phyloP scores from a whole-genome alignment of 2,888 invertebrate species.

The Drosophila flavopinicola region DNA sequence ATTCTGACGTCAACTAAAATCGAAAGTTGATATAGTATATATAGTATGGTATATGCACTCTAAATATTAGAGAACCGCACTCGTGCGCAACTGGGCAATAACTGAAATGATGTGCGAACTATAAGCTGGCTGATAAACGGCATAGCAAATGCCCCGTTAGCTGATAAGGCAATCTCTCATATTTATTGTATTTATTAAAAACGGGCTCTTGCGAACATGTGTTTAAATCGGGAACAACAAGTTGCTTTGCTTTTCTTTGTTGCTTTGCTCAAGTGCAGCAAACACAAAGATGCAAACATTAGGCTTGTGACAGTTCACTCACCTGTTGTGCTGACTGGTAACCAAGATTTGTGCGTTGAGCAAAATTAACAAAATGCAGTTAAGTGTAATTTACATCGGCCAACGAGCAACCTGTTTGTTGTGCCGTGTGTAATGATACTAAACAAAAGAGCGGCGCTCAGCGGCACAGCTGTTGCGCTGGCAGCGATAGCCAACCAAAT shows the following conservation, averaged over 20 bases:
- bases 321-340: constrained; percentile 19
- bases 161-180: constrained; percentile 54
- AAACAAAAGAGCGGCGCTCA: constrained; percentile 46
- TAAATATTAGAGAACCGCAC: constrained; percentile 29
- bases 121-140: constrained; percentile 34
- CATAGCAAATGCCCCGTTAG: constrained; percentile 41
- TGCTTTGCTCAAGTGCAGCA: too few species aligned
- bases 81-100: constrained; percentile 41
- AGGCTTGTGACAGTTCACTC: constrained; percentile 7
- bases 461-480: constrained; percentile 31
- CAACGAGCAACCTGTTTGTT: constrained; percentile 14
- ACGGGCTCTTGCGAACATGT: not conserved
- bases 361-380: not conserved
- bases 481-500: constrained; percentile 15
- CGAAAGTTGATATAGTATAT: constrained; percentile 9
- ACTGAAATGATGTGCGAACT: constrained; percentile 47
- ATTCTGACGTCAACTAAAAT: constrained; percentile 53
- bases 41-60: not conserved
- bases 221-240: not conserved
- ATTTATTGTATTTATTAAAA: constrained; percentile 3
- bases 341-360: constrained; percentile 3
- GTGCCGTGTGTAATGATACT: constrained; percentile 9
- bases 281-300: not conserved
- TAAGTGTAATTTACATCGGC: not conserved
- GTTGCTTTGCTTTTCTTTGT: too few species aligned